Evolutionary conservation across 2,888 invertebrate species (phyloP).

Genomic region (Sphaeridia pumilis): DNA sequence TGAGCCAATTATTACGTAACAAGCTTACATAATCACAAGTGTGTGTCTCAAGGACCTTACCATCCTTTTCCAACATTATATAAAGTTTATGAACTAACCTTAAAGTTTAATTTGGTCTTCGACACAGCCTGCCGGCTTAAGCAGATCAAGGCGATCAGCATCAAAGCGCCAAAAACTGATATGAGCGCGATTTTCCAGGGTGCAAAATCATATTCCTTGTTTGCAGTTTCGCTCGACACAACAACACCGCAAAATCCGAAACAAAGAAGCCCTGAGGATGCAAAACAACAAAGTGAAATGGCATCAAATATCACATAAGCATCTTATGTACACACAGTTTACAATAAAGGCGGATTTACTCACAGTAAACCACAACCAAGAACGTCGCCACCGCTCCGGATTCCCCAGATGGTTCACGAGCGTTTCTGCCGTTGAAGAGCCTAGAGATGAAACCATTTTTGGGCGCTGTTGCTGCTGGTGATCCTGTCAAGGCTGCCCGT

Average conservation of each 20-base stretch:
- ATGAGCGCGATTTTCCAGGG: neutral
- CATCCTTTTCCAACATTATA: neutral
- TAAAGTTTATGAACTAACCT: slow-evolving; percentile 7
- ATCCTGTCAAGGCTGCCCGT: neutral
- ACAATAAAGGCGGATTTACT: too few species aligned
- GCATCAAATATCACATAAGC: neutral
- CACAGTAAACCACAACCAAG: slow-evolving; percentile 33
- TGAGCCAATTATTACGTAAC: neutral
- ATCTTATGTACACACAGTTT: too few species aligned
- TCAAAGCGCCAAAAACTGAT: neutral
- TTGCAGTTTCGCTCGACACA: too few species aligned
- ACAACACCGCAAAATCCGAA: slow-evolving; percentile 22
- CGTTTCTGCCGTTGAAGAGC: neutral
- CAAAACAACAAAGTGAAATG: neutral
- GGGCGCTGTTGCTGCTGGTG: neutral
- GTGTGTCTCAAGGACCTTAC: neutral
- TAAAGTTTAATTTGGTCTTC: slow-evolving; percentile 23
- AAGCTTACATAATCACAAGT: too few species aligned
- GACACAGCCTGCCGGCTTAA: slow-evolving; percentile 27
- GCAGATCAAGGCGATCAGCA: slow-evolving; percentile 19
- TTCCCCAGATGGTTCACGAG: slow-evolving; percentile 23
- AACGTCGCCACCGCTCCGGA: slow-evolving; percentile 26
- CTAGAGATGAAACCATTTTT: neutral
- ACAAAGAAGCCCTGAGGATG: slow-evolving; percentile 15
- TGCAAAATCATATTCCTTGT: too few species aligned